These are phyloP conservation scores for Rousettus madagascariensis DNA, from an alignment of 2,797 vertebrate genomes.

Conservation along the genomic window DNA sequence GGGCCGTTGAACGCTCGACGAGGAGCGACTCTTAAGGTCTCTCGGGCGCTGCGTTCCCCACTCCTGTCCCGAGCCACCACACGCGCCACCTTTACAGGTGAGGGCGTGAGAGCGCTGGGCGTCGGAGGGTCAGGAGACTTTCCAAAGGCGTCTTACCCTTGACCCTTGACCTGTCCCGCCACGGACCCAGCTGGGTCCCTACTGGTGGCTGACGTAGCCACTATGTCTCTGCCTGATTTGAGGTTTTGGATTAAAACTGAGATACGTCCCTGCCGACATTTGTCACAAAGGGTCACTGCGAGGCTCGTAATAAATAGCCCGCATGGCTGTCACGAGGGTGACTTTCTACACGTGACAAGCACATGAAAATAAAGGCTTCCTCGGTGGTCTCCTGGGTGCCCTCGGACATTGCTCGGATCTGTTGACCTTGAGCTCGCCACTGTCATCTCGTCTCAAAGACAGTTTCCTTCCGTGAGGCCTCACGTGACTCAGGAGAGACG, in stretches of 20 bases:
- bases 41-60: rapidly evolving
- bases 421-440: not conserved
- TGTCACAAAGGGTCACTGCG: not conserved
- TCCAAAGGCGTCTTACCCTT: not conserved
- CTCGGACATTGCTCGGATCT: too few relatives aligned
- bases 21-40: not conserved
- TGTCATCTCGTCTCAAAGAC: not conserved
- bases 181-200: rapidly evolving
- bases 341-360: not conserved
- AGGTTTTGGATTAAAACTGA: not conserved
- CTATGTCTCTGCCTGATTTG: not conserved
- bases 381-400: rapidly evolving
- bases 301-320: not conserved
- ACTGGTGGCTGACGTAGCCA: rapidly evolving
- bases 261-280: not conserved
- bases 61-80: not conserved
- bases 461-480: not conserved
- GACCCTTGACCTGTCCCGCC: rapidly evolving
- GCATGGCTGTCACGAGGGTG: not conserved
- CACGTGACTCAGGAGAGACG: rapidly evolving
- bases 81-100: rapidly evolving
- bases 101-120: rapidly evolving
- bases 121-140: not conserved
- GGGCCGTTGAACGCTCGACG: not conserved
- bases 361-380: not conserved